phyloP scores from a whole-genome alignment of 2,113 vertebrate genomes.

The Pao palembangensis region DNA sequence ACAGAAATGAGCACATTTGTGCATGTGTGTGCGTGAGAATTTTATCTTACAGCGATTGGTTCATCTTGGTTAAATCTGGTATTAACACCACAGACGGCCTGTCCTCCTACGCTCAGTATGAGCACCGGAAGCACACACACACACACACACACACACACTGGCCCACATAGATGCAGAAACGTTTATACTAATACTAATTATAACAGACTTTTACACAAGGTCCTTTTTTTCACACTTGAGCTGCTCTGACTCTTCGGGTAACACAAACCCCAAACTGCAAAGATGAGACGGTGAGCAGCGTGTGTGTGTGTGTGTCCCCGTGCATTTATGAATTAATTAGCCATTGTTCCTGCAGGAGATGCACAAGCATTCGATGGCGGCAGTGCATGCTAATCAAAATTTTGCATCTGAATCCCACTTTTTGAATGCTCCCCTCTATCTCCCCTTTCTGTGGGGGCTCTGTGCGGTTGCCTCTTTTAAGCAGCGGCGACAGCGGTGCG shows the following conservation, averaged over 20 bases:
- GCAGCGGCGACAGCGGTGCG: conserved; percentile 54
- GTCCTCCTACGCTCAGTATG: conserved; percentile 69
- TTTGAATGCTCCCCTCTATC: conserved; percentile 46
- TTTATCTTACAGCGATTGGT: conserved; percentile 22
- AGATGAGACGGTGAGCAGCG: background rate
- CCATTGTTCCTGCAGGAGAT: conserved; percentile 2
- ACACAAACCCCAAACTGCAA: conserved; percentile 1
- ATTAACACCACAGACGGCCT: conserved; percentile 67
- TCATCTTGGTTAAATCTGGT: conserved; percentile 57
- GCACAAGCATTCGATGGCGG: conserved; percentile 15
- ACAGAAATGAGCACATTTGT: conserved; percentile 3
- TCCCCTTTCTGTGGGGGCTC: conserved; percentile 31
- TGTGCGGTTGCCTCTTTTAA: conserved; percentile 51
- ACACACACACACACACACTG: conserved; percentile 12
- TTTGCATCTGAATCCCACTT: conserved; percentile 29
- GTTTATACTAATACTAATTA: conserved; percentile 33
- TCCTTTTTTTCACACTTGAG: conserved; percentile 38
- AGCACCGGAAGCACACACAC: conserved; percentile 51
- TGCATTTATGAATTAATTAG: conserved; percentile 19
- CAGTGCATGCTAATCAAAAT: conserved; percentile 47
- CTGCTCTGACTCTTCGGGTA: background rate
- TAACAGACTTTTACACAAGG: conserved; percentile 17
- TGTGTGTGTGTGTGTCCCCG: conserved; percentile 3
- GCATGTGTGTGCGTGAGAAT: conserved; percentile 9
- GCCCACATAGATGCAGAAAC: background rate